Conservation (phyloP, 2,888 invertebrate species). For the Beris chalybata region DNA sequence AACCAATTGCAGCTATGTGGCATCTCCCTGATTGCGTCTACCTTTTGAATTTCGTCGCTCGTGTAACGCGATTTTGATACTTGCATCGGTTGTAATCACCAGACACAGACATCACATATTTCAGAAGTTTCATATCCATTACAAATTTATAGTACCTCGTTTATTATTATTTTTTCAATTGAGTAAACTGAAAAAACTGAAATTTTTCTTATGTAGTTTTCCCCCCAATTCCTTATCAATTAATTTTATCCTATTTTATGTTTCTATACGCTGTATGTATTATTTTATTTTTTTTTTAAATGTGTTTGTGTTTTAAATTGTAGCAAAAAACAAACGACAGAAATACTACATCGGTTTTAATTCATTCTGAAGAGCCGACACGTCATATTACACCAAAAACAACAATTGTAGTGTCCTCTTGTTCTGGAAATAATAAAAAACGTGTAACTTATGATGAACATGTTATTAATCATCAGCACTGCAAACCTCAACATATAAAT, state of each 20-base stretch:
- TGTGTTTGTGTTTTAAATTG: constrained; percentile 34
- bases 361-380: constrained; percentile 59
- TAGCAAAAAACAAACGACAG: constrained; percentile 43
- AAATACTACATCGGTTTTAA: constrained; percentile 53
- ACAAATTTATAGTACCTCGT: too few species aligned
- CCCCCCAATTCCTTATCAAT: too few species aligned
- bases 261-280: constrained; percentile 1
- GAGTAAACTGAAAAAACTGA: too few species aligned
- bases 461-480: constrained; percentile 40
- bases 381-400: constrained; percentile 57
- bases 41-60: too few species aligned
- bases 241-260: too few species aligned
- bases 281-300: constrained; percentile 24
- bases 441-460: constrained; percentile 40
- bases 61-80: too few species aligned
- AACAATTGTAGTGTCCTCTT: constrained; percentile 40
- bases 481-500: constrained; percentile 41
- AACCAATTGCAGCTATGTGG: too few species aligned
- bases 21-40: too few species aligned
- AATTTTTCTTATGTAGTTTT: too few species aligned
- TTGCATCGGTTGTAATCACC: too few species aligned
- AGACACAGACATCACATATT: too few species aligned
- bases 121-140: not conserved
- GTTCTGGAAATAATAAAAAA: constrained; percentile 40
- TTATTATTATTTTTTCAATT: not conserved